Percentiles rank a stretch among this genome's conserved stretches.
Conservation (phyloP, 1,140 invertebrate genomes). For the Lepidurus couesii region DNA sequence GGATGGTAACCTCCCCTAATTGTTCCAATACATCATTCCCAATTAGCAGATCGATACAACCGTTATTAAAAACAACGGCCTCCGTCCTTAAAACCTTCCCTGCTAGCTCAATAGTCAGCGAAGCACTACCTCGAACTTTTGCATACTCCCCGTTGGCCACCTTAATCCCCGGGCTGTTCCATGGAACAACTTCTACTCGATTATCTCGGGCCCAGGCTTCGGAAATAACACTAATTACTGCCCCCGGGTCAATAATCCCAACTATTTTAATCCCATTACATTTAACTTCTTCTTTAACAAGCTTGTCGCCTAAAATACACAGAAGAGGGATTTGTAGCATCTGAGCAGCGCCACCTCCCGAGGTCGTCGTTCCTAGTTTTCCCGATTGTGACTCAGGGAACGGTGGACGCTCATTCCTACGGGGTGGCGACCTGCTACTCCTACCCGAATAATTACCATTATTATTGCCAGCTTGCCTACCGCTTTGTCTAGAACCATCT, state of each 20-base stretch:
- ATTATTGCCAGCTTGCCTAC: not conserved
- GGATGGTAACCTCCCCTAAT: not conserved
- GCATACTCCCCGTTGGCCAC: not conserved
- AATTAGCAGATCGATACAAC: not conserved
- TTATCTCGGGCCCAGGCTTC: not conserved
- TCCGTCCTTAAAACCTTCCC: too few species aligned
- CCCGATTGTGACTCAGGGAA: not conserved
- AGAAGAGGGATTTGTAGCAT: not conserved
- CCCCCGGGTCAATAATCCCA: slow-evolving; percentile 1
- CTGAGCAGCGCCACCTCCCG: not conserved
- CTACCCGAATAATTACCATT: not conserved
- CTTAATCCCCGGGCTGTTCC: not conserved
- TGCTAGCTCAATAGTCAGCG: not conserved
- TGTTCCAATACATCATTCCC: not conserved
- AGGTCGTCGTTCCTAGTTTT: not conserved
- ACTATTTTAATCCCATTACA: not conserved
- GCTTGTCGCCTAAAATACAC: not conserved
- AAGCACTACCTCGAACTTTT: not conserved
- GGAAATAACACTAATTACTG: slow-evolving; percentile 1
- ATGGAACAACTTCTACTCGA: not conserved
- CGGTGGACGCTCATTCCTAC: not conserved
- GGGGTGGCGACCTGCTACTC: not conserved
- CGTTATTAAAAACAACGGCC: not conserved
- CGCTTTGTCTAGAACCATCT: not conserved
- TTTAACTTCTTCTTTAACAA: not conserved